These are phyloP conservation scores for Drosophila macrospina DNA, from an alignment of 2,888 invertebrate genomes.

Conservation along the genomic window DNA sequence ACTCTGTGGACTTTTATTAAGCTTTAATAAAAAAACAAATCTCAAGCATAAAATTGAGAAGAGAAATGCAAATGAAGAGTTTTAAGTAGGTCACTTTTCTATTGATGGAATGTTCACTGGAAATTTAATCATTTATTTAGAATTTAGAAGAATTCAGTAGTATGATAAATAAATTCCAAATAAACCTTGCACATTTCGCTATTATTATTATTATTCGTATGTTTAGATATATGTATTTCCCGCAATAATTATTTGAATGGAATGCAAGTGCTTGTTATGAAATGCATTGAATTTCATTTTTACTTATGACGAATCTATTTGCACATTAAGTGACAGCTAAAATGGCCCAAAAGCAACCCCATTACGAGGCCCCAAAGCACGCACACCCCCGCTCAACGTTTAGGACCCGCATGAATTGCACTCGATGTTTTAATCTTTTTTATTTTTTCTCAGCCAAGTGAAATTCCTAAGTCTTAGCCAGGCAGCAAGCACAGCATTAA, in stretches of 20 bases:
- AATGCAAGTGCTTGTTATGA: conserved; percentile 20
- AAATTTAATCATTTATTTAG: background rate
- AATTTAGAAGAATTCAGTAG: background rate
- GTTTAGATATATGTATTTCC: background rate
- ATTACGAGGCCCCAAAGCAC: conserved; percentile 14
- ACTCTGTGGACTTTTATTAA: background rate
- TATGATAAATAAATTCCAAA: too few relatives aligned
- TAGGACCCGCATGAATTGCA: conserved; percentile 30
- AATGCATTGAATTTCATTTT: conserved; percentile 26
- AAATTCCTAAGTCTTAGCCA: conserved; percentile 72
- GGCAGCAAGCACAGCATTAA: conserved; percentile 57
- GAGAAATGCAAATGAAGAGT: conserved; percentile 14
- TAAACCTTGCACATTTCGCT: too few relatives aligned
- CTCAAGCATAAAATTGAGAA: conserved; percentile 13
- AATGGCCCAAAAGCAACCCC: conserved; percentile 39
- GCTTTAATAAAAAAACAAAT: conserved; percentile 5
- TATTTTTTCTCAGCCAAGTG: conserved; percentile 39
- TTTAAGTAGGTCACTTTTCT: conserved; percentile 30
- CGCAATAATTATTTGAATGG: conserved; percentile 5
- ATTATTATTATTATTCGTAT: too few relatives aligned
- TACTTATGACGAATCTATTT: conserved; percentile 33
- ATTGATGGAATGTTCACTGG: conserved; percentile 4
- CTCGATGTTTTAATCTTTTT: conserved; percentile 49
- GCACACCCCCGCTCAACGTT: conserved; percentile 29
- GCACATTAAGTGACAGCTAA: conserved; percentile 35